phyloP scores from a whole-genome alignment of 2,797 vertebrate species.

The Melopsittacus undulatus region DNA sequence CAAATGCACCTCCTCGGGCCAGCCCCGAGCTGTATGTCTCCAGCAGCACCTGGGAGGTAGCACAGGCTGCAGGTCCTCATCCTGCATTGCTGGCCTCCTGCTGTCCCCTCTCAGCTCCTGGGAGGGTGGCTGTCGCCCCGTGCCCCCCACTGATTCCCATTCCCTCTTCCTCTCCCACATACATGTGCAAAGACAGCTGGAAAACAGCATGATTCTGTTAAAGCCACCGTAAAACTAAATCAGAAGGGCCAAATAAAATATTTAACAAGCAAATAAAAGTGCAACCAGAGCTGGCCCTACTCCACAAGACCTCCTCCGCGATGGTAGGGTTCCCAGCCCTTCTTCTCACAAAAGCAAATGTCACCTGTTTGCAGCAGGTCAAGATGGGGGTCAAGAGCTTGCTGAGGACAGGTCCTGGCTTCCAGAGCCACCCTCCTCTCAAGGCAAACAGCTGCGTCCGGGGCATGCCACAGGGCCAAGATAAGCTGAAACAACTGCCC shows the following conservation, averaged over 20 bases:
- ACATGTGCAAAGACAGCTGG: conserved; percentile 15
- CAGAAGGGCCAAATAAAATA: conserved; percentile 57
- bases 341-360: neutral
- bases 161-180: neutral
- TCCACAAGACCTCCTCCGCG: neutral
- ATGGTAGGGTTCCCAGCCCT: neutral
- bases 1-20: fast-evolving
- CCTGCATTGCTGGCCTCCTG: neutral
- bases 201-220: neutral
- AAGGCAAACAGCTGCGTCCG: neutral
- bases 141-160: fast-evolving
- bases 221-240: conserved; percentile 42
- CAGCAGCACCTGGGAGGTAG: neutral
- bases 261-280: conserved; percentile 53
- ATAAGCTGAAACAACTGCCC: neutral
- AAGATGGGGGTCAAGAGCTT: neutral
- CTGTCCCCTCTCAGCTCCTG: neutral
- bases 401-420: neutral
- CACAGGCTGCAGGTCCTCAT: neutral
- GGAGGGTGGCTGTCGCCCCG: fast-evolving
- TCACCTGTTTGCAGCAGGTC: neutral
- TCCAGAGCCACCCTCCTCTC: conserved; percentile 7
- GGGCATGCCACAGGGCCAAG: neutral
- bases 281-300: neutral
- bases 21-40: neutral